Percentiles rank a stretch among this genome's conserved stretches.
Conservation (phyloP, 1,140 invertebrate species). For the Mercenaria mercenaria region DNA sequence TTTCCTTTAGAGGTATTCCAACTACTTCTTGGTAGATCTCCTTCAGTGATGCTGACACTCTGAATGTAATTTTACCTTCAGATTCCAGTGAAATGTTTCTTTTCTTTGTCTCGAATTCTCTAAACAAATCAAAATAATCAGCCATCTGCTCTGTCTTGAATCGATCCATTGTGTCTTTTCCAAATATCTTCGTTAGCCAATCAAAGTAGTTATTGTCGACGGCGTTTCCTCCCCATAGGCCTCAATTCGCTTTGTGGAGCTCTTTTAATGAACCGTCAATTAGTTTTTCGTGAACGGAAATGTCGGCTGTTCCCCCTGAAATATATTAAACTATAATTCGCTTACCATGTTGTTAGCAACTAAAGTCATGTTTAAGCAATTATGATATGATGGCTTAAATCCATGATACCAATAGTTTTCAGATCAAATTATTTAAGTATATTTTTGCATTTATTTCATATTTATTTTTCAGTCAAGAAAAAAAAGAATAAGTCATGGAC, state of each 20-base stretch:
- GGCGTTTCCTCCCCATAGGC: slow-evolving; percentile 29
- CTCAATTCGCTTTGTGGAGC: slow-evolving; percentile 14
- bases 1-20: neutral
- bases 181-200: neutral
- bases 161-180: neutral
- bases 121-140: slow-evolving; percentile 31
- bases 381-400: no score
- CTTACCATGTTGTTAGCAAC: no score
- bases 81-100: neutral
- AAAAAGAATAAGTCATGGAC: no score
- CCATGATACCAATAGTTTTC: no score
- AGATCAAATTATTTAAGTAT: no score
- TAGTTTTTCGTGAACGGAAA: slow-evolving; percentile 20
- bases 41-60: neutral
- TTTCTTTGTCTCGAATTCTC: slow-evolving; percentile 47
- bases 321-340: no score
- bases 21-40: neutral
- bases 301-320: slow-evolving; percentile 45
- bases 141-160: neutral
- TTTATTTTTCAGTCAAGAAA: no score
- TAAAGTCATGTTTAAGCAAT: no score
- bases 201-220: slow-evolving; percentile 29
- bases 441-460: no score
- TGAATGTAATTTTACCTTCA: slow-evolving; percentile 3
- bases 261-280: neutral